phyloP scores from a whole-genome alignment of 2,113 vertebrate genomes.

The Zapornia atra region DNA sequence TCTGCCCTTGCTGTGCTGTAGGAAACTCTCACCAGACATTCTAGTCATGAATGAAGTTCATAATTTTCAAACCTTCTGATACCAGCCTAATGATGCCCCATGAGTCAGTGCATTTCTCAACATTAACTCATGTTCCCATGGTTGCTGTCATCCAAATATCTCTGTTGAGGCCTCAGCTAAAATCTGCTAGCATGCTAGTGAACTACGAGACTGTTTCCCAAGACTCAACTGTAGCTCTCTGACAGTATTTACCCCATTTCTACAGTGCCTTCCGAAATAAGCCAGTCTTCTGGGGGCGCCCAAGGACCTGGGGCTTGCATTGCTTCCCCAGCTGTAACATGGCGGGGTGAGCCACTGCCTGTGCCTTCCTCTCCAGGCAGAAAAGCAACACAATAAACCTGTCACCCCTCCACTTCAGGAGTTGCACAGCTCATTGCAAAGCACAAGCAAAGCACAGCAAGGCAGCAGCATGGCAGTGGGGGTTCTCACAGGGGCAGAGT shows the following conservation, averaged over 20 bases:
- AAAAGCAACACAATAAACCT: neutral
- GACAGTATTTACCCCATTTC: neutral
- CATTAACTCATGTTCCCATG: neutral
- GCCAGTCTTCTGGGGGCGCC: neutral
- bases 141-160: neutral
- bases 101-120: neutral
- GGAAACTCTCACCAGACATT: neutral
- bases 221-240: neutral
- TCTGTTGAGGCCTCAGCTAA: neutral
- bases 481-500: neutral
- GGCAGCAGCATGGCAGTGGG: rapidly evolving
- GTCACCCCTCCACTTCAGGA: rapidly evolving
- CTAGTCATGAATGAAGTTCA: neutral
- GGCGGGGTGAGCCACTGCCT: rapidly evolving
- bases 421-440: neutral
- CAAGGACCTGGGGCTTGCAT: neutral
- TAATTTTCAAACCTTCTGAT: neutral
- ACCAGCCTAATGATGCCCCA: neutral
- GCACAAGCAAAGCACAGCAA: neutral
- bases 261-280: neutral
- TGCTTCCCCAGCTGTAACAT: neutral
- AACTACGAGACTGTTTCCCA: neutral
- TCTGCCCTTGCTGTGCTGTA: neutral
- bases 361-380: neutral
- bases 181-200: neutral